Percentiles rank a stretch among this genome's conserved stretches.
Evolutionary conservation across 35 echinoderm and acorn worm genomes (phyloP).

Genomic region (Ophiothrix spiculata): DNA sequence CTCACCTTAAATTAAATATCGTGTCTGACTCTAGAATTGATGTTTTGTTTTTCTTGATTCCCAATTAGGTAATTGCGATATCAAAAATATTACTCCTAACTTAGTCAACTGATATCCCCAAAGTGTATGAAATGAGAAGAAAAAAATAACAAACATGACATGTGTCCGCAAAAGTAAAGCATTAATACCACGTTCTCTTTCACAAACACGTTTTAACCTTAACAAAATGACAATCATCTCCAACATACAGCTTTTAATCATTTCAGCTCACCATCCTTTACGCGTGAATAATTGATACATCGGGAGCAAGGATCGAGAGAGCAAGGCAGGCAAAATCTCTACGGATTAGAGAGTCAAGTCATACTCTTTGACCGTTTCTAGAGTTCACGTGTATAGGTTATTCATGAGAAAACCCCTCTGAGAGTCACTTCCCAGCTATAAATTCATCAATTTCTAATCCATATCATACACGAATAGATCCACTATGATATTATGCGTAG

Average conservation of each 20-base stretch:
- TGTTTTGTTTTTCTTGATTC: too few relatives aligned
- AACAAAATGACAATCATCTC: slow-evolving; percentile 6
- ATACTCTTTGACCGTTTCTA: slow-evolving; percentile 5
- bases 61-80: too few relatives aligned
- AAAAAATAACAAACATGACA: too few relatives aligned
- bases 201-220: neutral
- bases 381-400: neutral
- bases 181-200: neutral
- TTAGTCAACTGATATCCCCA: too few relatives aligned
- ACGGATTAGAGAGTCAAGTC: neutral
- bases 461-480: slow-evolving; percentile 10
- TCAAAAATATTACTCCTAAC: too few relatives aligned
- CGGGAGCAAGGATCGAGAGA: slow-evolving; percentile 10
- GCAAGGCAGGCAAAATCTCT: neutral
- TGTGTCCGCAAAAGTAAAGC: neutral
- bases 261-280: neutral
- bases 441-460: slow-evolving; percentile 14
- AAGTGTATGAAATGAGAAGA: too few relatives aligned
- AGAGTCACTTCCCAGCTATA: slow-evolving; percentile 11
- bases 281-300: slow-evolving; percentile 7
- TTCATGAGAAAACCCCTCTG: neutral
- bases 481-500: slow-evolving; percentile 3
- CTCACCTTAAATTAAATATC: too few relatives aligned
- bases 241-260: slow-evolving; percentile 2
- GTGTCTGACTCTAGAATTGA: too few relatives aligned